These are phyloP conservation scores for Ricordea florida DNA, from an alignment of 92 coral and sea anemone species.

Conservation along the genomic window DNA sequence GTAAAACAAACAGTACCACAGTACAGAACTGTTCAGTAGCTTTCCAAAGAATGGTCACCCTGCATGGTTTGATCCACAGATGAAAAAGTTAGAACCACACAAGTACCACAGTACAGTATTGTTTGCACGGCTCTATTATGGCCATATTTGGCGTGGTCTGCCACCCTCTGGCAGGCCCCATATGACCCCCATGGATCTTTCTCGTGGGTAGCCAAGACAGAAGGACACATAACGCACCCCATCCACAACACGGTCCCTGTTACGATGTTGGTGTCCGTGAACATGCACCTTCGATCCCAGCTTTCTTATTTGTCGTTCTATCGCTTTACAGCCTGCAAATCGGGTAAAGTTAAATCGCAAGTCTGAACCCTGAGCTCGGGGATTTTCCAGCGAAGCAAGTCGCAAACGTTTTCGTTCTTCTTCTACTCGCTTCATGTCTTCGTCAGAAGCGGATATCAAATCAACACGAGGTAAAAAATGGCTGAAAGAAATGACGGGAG, in stretches of 20 bases:
- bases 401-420: slow-evolving; percentile 55
- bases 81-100: too few species aligned
- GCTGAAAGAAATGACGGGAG: slow-evolving; percentile 78
- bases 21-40: too few species aligned
- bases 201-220: slow-evolving; percentile 80
- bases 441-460: slow-evolving; percentile 63
- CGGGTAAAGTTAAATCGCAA: slow-evolving; percentile 74
- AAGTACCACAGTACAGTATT: too few species aligned
- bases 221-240: slow-evolving; percentile 74
- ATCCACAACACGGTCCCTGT: slow-evolving; percentile 75
- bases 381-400: slow-evolving; percentile 38
- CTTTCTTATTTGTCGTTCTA: slow-evolving; percentile 67
- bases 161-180: slow-evolving; percentile 56
- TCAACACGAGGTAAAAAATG: slow-evolving; percentile 83
- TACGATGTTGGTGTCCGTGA: slow-evolving; percentile 83
- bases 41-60: too few species aligned
- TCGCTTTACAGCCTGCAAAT: slow-evolving; percentile 69
- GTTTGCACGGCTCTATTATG: not conserved
- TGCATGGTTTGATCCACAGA: too few species aligned
- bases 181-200: slow-evolving; percentile 75
- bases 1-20: too few species aligned
- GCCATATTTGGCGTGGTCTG: slow-evolving; percentile 78
- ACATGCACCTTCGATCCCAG: slow-evolving; percentile 68
- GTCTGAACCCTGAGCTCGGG: slow-evolving; percentile 67
- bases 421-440: slow-evolving; percentile 51